Evolutionary conservation across 1,140 invertebrate species (phyloP).

Genomic region (Brachionus rubens): DNA sequence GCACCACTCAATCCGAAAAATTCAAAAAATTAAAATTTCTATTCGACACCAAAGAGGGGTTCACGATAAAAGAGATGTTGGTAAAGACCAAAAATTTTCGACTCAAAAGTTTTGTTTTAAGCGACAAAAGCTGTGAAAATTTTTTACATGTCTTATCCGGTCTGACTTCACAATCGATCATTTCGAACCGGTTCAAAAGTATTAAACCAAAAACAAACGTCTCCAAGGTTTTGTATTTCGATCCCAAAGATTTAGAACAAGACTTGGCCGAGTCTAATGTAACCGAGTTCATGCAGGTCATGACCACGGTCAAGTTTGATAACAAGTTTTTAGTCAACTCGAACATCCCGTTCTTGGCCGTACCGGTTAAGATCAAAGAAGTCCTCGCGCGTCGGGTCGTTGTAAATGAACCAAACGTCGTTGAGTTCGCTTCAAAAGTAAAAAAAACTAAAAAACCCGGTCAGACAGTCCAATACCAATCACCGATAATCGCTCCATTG

Average conservation of each 20-base stretch:
- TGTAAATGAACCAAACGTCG: background rate
- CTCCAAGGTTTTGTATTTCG: background rate
- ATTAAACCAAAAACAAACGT: background rate
- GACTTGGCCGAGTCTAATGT: background rate
- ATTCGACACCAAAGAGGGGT: background rate
- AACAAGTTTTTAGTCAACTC: background rate
- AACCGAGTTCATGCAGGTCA: background rate
- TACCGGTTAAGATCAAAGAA: background rate
- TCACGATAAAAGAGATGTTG: slow-evolving; percentile 16
- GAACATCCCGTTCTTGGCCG: background rate
- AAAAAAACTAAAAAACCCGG: background rate
- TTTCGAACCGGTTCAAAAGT: background rate
- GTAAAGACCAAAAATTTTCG: slow-evolving; percentile 28
- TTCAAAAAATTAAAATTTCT: slow-evolving; percentile 18
- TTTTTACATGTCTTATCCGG: background rate
- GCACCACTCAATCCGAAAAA: background rate
- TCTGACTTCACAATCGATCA: background rate
- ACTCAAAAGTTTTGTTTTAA: background rate
- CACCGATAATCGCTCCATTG: background rate
- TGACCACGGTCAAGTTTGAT: background rate
- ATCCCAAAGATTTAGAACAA: background rate
- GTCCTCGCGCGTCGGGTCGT: background rate
- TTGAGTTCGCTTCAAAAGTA: background rate
- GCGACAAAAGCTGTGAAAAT: slow-evolving; percentile 20
- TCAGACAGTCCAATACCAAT: background rate